Evolutionary conservation across 2,888 invertebrate species (phyloP).

Genomic region (Drosophila fungiperda): DNA sequence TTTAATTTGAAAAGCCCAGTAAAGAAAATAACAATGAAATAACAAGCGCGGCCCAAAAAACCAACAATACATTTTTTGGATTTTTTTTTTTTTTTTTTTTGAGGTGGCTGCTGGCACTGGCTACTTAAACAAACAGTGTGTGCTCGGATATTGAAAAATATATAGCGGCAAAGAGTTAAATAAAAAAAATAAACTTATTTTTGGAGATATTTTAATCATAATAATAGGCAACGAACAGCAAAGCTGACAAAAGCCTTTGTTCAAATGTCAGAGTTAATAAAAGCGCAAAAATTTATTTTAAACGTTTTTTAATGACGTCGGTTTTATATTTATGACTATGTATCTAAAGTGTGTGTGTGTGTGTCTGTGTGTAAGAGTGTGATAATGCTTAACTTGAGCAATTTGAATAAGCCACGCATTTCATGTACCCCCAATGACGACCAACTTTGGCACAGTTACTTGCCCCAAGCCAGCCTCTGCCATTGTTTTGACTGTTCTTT

Average conservation of each 20-base stretch:
- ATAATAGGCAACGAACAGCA: conserved; percentile 74
- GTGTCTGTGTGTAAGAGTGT: conserved; percentile 25
- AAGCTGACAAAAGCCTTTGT: conserved; percentile 81
- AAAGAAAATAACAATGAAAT: conserved; percentile 77
- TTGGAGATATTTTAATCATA: conserved; percentile 78
- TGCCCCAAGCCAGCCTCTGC: conserved; percentile 33
- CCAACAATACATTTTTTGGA: conserved; percentile 60
- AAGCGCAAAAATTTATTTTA: conserved; percentile 82
- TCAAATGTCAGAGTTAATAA: conserved; percentile 80
- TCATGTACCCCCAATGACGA: conserved; percentile 69
- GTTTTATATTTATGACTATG: conserved; percentile 39
- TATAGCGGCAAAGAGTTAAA: conserved; percentile 71
- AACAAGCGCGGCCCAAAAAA: conserved; percentile 65
- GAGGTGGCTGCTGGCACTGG: conserved; percentile 52
- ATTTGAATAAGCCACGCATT: conserved; percentile 75
- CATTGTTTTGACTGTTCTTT: conserved; percentile 70
- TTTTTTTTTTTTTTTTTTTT: conserved; percentile 6
- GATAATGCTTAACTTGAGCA: conserved; percentile 62
- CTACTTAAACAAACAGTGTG: conserved; percentile 76
- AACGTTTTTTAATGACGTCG: conserved; percentile 82
- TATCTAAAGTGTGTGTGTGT: conserved; percentile 15
- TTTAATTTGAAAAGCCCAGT: conserved; percentile 70
- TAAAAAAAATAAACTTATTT: conserved; percentile 63
- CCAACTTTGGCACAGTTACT: conserved; percentile 48
- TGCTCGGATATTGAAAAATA: conserved; percentile 68